Conservation (phyloP, 2,797 vertebrate species). For the Chelmon rostratus region DNA sequence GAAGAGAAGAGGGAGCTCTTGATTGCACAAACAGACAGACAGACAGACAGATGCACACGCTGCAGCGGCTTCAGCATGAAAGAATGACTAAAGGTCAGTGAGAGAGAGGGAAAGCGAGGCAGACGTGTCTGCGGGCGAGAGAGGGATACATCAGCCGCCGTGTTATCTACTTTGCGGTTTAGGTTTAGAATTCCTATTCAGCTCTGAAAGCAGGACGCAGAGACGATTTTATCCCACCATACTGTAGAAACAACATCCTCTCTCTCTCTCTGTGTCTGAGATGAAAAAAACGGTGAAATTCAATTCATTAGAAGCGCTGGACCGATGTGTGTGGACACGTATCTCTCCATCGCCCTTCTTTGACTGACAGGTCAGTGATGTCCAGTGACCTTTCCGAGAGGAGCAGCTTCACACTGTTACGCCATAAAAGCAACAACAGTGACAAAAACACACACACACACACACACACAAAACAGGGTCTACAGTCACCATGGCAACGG, state of each 20-base stretch:
- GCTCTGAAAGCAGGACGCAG: constrained; percentile 43
- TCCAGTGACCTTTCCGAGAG: constrained; percentile 71
- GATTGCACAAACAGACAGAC: constrained; percentile 26
- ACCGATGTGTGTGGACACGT: background rate
- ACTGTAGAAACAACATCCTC: constrained; percentile 21
- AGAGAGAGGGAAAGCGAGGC: constrained; percentile 37
- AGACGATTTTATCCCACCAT: constrained; percentile 35
- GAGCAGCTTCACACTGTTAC: constrained; percentile 45
- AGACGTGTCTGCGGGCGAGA: constrained; percentile 35
- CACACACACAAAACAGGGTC: constrained; percentile 26
- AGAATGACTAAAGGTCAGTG: constrained; percentile 74
- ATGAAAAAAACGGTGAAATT: constrained; percentile 21
- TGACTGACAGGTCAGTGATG: constrained; percentile 55
- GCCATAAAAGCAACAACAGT: constrained; percentile 39
- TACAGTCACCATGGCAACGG: constrained; percentile 68
- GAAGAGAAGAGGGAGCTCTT: constrained; percentile 39
- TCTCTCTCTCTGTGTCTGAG: constrained; percentile 18
- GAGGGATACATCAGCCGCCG: constrained; percentile 38
- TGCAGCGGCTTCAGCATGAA: constrained; percentile 55
- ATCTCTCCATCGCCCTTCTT: constrained; percentile 20
- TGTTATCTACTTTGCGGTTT: constrained; percentile 50
- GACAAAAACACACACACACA: background rate
- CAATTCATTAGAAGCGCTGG: constrained; percentile 28
- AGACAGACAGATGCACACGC: background rate
- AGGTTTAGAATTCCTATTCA: constrained; percentile 57